Base-by-base conservation (phyloP, 2,888 invertebrate species). In the Plagodis pulveraria region DNA sequence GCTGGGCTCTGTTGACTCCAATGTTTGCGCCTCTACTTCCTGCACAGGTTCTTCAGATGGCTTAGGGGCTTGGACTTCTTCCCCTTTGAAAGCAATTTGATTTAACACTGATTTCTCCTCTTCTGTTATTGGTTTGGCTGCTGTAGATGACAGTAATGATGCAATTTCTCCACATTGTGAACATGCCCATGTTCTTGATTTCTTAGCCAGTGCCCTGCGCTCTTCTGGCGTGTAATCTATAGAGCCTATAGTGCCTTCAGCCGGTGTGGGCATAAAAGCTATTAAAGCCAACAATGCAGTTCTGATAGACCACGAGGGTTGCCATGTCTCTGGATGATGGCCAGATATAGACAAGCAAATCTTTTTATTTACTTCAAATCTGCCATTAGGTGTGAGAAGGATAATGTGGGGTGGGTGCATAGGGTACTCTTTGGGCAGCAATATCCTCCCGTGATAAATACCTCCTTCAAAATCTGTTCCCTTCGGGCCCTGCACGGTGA, bases 371-470 rank as follows among this genome's bases (percentile, higher is more conserved):
- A 95, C 94, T 91, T 98, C 98, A 90, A 99, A 99, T 69, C 99
- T 94, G 48, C 98, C 98, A 86, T 98, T 99, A 2, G 98, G 98
- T 33, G 98, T 99, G 51, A 99, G 85, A 50, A 99, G 90, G 76
- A 98, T 98, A 69, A 99, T 98, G 83, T 97, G 97, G 6, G 99
- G 99, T 52, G 99, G 99, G 88, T 98, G 98, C 98, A 99, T 98
- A 0, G 99, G 99, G 88, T 99, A 99, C 73, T 99, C 98, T 54
- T 97, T 95, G 0, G 99, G 99, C 67, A 99, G 91, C 59, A 98
- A 89, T 81, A 99, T 98, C 72, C 98, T 94, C 5, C 98, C 99
- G 84, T 99, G 99, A 83, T 98, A 99, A 65, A 97, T 94, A 40
- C 99, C 99, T 62, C 96, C 96, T 73, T 97, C 97, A 86, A 98